Conservation (phyloP, 2,113 vertebrate genomes). For the Megatriorchis doriae region DNA sequence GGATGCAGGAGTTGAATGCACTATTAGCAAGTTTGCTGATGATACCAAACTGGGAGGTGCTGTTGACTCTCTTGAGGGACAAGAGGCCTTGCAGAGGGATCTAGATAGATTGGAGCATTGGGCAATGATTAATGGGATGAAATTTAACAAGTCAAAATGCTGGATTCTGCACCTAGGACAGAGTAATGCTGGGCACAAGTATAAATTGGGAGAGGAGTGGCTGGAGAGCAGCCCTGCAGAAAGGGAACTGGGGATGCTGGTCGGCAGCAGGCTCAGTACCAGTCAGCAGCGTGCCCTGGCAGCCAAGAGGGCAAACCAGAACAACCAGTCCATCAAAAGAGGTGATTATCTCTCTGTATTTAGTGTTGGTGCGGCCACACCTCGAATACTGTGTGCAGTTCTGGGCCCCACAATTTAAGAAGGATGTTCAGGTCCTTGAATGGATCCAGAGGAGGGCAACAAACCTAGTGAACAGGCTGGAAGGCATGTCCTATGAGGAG, state of each 20-base stretch:
- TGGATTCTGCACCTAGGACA: background rate
- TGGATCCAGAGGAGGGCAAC: too few species aligned
- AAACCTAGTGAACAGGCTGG: too few species aligned
- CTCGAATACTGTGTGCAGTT: background rate
- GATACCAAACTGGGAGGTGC: background rate
- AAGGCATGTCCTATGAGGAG: too few species aligned
- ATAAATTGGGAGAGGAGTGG: background rate
- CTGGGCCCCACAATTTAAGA: too few species aligned
- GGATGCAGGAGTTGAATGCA: background rate
- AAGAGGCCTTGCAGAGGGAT: background rate
- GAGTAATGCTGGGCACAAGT: background rate
- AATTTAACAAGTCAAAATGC: background rate
- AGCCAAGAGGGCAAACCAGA: background rate
- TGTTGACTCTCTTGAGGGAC: background rate
- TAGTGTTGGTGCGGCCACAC: background rate
- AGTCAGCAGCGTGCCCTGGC: too few species aligned
- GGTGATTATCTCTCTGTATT: background rate
- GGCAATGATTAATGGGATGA: background rate
- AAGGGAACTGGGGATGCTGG: background rate
- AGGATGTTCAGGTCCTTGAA: too few species aligned
- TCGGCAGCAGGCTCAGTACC: background rate
- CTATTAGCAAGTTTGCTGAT: background rate
- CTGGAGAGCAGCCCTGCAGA: background rate
- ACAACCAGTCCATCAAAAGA: background rate
- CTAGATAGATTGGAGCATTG: background rate